These are phyloP conservation scores for Blastobasis lacticolella DNA, from an alignment of 2,888 invertebrate species.

Conservation along the genomic window DNA sequence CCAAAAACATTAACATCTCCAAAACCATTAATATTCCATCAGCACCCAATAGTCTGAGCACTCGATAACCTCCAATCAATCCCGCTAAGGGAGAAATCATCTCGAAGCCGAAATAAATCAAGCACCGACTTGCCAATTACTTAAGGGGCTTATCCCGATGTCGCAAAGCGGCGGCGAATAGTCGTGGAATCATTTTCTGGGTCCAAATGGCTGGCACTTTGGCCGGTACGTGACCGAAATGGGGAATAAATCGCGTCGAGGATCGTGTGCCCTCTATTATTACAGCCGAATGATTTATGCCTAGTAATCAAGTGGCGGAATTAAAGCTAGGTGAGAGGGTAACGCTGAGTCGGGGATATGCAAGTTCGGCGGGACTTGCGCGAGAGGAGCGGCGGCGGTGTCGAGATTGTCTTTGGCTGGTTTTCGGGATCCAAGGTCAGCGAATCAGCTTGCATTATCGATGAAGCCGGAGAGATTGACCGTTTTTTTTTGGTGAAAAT, in stretches of 20 bases:
- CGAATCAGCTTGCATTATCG: no score
- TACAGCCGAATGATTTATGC: conserved; percentile 17
- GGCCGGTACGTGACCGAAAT: conserved; percentile 21
- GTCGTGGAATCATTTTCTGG: conserved; percentile 6
- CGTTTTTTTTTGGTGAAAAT: not conserved
- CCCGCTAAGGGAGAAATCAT: conserved; percentile 1
- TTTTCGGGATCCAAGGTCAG: no score
- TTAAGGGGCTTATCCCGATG: conserved; percentile 11
- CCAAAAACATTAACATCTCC: no score
- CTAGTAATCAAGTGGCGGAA: conserved; percentile 17
- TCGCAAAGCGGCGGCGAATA: conserved; percentile 5
- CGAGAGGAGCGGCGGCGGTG: no score
- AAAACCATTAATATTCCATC: no score
- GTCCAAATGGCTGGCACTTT: conserved; percentile 14
- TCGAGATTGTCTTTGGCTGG: no score
- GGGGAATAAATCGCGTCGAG: conserved; percentile 18
- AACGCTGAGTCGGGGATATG: conserved; percentile 3
- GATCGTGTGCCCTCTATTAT: conserved; percentile 16
- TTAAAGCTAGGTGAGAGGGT: conserved; percentile 7
- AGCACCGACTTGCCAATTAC: conserved; percentile 14
- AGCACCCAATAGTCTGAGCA: no score
- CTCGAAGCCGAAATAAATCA: conserved; percentile 12
- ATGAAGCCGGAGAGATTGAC: no score
- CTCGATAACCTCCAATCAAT: no score
- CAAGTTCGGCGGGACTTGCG: not conserved